Base-by-base conservation (phyloP, 2,797 vertebrate genomes). In the Okamejei kenojei region DNA sequence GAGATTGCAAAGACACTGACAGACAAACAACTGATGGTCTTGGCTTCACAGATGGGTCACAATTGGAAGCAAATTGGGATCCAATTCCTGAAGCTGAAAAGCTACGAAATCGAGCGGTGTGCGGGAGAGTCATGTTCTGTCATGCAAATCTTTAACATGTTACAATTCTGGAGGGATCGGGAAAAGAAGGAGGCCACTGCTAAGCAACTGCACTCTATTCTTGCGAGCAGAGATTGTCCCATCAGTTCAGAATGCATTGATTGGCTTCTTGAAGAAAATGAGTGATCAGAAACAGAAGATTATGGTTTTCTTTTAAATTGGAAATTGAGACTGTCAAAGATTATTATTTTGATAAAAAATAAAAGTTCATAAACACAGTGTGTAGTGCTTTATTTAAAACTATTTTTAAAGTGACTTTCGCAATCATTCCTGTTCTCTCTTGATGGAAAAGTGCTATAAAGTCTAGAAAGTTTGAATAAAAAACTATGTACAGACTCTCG, bases 61-160 rank as follows among this genome's bases (percentile, higher is more conserved):
- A 61, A 17, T n/a, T 84, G 81, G 81, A 61, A 84, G 81, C 81
- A 15, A n/a, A 84, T 84, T 63, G 81, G 81, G 3, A 84, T 84
- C 23, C 23, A 84, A 9, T 84, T 63, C 81, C 81, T 84, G 26
- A 29, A 61, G 0, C 54, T 84, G 81, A 58, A n/a, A 63, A n/a
- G 8, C 26, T 61, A 15, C 6, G 54, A 63, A 17, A 84, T 84
- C 11, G 54, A 84, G 1, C 81, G n/a, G 23, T 84, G 81, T 63
- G 26, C n/a, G 32, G 1, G 11, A 15, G 9, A 29, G 54, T 54
- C 0, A 54, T 0, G 4, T 0, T 4, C 17, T 0, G 29, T 63
- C 58, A 17, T 84, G 81, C 54, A 84, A 17, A 29, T 4, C 26
- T 84, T 84, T 63, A 58, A n/a, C 7, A 84, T 84, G 81, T 11